Evolutionary conservation across 1,140 invertebrate genomes (phyloP).

Genomic region (Saxidomus purpurata): DNA sequence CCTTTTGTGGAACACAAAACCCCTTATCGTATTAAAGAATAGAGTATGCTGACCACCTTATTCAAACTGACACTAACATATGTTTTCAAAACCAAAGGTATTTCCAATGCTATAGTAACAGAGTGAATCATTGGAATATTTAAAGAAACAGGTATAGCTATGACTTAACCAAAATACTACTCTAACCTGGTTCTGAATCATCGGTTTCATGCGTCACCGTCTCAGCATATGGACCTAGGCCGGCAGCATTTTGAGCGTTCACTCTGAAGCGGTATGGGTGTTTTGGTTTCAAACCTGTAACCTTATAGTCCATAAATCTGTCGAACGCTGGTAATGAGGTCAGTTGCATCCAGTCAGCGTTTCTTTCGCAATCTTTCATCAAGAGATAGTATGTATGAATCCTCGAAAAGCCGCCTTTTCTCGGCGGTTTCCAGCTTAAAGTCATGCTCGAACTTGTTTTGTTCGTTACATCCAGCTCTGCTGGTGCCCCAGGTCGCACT

Average conservation of each 20-base stretch:
- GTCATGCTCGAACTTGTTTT: slow-evolving; percentile 40
- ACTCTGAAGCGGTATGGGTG: slow-evolving; percentile 49
- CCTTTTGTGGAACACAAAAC: too few species aligned
- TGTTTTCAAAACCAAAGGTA: too few species aligned
- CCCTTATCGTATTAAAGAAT: too few species aligned
- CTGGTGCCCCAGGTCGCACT: slow-evolving; percentile 44
- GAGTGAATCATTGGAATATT: too few species aligned
- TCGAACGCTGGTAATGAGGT: slow-evolving; percentile 41
- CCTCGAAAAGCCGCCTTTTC: slow-evolving; percentile 22
- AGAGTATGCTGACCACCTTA: too few species aligned
- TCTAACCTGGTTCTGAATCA: slow-evolving; percentile 21
- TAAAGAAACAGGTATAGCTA: too few species aligned
- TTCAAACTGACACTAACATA: too few species aligned
- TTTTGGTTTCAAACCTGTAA: slow-evolving; percentile 6
- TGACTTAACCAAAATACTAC: too few species aligned
- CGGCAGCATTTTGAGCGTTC: slow-evolving; percentile 34
- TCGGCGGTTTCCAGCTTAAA: slow-evolving; percentile 51
- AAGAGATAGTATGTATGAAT: slow-evolving; percentile 38
- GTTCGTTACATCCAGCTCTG: slow-evolving; percentile 9
- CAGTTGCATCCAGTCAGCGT: slow-evolving; percentile 1
- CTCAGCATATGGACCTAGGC: slow-evolving; percentile 35
- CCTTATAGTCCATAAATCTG: slow-evolving; percentile 55
- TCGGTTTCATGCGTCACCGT: slow-evolving; percentile 28
- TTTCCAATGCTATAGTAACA: too few species aligned
- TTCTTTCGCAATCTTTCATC: slow-evolving; percentile 36